Percentiles rank a stretch among this genome's conserved stretches.
These are phyloP conservation scores for Pantherophis vulpinus DNA, from an alignment of 2,797 vertebrate species.

Conservation along the genomic window DNA sequence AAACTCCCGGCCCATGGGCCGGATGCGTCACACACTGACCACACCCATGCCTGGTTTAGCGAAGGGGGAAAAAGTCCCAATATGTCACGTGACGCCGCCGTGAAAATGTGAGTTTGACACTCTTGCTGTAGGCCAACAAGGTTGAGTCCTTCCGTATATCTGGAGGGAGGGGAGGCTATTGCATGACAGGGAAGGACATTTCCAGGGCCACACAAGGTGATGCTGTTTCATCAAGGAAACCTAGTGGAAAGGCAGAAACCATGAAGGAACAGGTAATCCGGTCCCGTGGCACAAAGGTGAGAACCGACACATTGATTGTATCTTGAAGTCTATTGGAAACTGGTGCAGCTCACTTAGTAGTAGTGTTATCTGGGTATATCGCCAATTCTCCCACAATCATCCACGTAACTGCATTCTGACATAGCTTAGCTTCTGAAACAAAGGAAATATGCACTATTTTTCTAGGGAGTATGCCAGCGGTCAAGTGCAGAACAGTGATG, in stretches of 20 bases:
- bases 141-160: background rate
- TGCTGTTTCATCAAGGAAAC: background rate
- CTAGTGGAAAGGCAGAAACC: background rate
- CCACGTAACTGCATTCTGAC: background rate
- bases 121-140: background rate
- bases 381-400: background rate
- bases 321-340: background rate
- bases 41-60: too few species aligned
- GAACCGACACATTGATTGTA: background rate
- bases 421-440: background rate
- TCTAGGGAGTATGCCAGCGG: background rate
- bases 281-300: background rate
- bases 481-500: background rate
- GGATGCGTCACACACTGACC: too few species aligned
- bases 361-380: background rate
- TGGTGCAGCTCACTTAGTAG: background rate
- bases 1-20: too few species aligned
- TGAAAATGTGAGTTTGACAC: too few species aligned
- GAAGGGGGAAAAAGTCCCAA: too few species aligned
- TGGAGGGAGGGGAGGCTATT: background rate
- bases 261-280: background rate
- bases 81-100: too few species aligned
- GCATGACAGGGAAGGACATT: background rate
- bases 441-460: constrained; percentile 3
- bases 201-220: background rate